Evolutionary conservation across 1,140 invertebrate species (phyloP), one percentile per base, ranked within the genome.

Genomic region (Venturia canescens): DNA sequence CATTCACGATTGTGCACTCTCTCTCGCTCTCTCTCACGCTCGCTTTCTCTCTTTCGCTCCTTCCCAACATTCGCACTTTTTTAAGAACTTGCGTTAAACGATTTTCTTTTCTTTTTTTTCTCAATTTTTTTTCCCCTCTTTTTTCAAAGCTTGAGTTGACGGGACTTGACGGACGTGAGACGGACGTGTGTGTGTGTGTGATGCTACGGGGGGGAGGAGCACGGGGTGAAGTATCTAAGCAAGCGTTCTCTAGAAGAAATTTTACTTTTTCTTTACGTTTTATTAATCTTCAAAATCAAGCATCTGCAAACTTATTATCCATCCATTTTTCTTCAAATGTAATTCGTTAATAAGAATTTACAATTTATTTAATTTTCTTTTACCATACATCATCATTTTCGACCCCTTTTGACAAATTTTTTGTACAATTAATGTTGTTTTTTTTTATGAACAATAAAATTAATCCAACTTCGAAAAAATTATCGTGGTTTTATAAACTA

Each of bases 51-150:
- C 34, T 34, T 9, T 34, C 57, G 13, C 57, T 16, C 57, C 23
- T 21, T 3, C 16, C 16, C 48, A 63, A 63, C 60, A 63, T 63
- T 63, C 60, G 74, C 79, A 80, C 81, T 63, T 79, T 79, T 34
- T 77, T 6, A 53, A 21, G 11, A n/a, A 3, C 4, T 53, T 53
- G 18, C 18, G 4, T 53, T 18, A 53, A 53, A 53, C 50, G 50
- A 11, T 53, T 57, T 67, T 76, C 21, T 50, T 31, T 11, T 69
- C 16, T 50, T 67, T 67, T 11, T 69, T 16, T 50, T 67, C 50
- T 79, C 27, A 50, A 31, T 67, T 50, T 38, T 71, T 71, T 53
- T 71, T 71, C 50, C 15, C 31, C 23, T 29, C 31, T 13, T 29
- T 34, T 71, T 71, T 38, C 0, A 6, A 63, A 63, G 60, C 60